Evolutionary conservation across 1,140 invertebrate genomes (phyloP).

Genomic region (Aphis gossypii): DNA sequence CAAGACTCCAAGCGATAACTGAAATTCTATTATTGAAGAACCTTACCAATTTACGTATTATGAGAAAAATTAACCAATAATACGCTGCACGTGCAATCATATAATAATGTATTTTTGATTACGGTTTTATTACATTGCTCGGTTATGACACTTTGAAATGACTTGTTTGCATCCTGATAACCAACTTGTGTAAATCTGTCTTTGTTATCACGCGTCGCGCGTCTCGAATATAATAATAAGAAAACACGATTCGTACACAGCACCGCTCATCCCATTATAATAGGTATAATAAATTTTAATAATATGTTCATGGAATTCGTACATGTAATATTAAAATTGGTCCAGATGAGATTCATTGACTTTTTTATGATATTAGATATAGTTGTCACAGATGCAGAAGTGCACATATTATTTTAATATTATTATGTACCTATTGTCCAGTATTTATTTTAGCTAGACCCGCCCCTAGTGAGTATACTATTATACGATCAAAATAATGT

Average conservation of each 20-base stretch:
- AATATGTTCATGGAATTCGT: background rate
- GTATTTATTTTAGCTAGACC: too few species aligned
- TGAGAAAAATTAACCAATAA: background rate
- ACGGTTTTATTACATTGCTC: background rate
- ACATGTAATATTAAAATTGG: background rate
- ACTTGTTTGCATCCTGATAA: constrained; percentile 33
- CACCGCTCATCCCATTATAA: background rate
- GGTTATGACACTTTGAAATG: constrained; percentile 4
- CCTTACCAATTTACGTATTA: background rate
- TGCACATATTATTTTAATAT: background rate
- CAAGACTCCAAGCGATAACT: background rate
- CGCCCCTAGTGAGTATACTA: too few species aligned
- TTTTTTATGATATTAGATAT: background rate
- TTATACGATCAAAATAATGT: too few species aligned
- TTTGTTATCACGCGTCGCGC: background rate
- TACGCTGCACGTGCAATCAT: background rate
- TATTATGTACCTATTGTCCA: background rate
- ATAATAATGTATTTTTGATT: constrained; percentile 13
- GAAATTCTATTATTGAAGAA: background rate
- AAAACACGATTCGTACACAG: background rate
- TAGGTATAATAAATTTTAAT: background rate
- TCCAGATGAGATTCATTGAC: background rate
- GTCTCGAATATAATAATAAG: background rate
- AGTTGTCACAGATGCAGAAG: background rate
- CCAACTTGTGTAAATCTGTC: background rate